Percentiles rank a stretch among this genome's conserved stretches.
These are phyloP conservation scores for Aphelenchoides avenae DNA, from an alignment of 1,140 invertebrate genomes.

Conservation along the genomic window DNA sequence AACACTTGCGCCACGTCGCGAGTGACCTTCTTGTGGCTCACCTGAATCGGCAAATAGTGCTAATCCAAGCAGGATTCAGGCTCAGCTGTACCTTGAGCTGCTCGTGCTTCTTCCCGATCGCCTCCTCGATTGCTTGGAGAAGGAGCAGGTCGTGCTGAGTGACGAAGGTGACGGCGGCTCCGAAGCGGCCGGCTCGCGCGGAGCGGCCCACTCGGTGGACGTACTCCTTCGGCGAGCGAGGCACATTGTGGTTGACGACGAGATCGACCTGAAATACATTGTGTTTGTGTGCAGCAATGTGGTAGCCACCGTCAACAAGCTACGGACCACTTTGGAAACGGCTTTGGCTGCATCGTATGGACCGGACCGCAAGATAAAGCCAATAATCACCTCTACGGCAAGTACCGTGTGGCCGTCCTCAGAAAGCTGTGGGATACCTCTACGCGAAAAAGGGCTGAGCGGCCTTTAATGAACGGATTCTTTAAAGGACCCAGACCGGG, in stretches of 20 bases:
- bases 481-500: no score
- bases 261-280: constrained; percentile 50
- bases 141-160: constrained; percentile 83
- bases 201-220: constrained; percentile 54
- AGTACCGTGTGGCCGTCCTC: no score
- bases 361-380: no score
- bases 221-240: constrained; percentile 52
- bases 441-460: no score
- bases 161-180: constrained; percentile 76
- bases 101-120: constrained; percentile 73
- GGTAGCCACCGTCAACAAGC: no score
- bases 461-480: no score
- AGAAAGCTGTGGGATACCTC: no score
- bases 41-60: constrained; percentile 15
- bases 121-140: constrained; percentile 78
- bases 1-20: constrained; percentile 84
- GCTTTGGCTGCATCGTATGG: no score
- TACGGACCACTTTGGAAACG: no score
- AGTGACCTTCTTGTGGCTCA: constrained; percentile 66
- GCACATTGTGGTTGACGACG: constrained; percentile 56
- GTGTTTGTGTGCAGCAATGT: no score
- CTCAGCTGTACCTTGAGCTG: constrained; percentile 46
- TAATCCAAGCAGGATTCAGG: no score
- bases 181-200: constrained; percentile 56
- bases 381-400: no score